These are phyloP conservation scores for Eurytoma adleriae DNA, from an alignment of 2,888 invertebrate genomes.

Conservation along the genomic window DNA sequence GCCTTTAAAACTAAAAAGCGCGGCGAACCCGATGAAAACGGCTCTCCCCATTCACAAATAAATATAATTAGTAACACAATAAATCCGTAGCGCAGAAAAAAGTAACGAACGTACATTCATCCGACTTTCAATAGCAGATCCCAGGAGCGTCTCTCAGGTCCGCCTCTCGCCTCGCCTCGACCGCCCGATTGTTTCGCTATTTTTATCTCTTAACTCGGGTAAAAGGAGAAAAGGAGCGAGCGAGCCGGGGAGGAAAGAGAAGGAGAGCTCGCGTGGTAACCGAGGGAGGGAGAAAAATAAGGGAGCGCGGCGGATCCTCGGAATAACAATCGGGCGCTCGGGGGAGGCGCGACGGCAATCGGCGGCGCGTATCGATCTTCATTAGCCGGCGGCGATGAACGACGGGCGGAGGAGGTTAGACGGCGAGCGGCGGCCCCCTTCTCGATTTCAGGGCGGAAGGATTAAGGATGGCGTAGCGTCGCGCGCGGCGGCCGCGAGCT, in stretches of 20 bases:
- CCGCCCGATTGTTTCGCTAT: constrained; percentile 8
- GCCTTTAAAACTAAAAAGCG: no score
- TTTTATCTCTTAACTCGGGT: constrained; percentile 15
- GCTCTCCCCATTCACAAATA: not conserved
- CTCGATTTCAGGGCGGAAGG: constrained; percentile 28
- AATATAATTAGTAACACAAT: not conserved
- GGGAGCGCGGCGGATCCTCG: constrained; percentile 3
- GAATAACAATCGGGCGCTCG: constrained; percentile 31
- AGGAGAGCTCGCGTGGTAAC: not conserved
- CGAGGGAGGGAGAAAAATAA: not conserved
- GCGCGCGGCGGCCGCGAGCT: not conserved
- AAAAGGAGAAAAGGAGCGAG: not conserved
- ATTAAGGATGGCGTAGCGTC: not conserved
- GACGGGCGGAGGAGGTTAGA: not conserved
- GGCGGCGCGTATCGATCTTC: constrained; percentile 42
- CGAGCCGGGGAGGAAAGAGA: not conserved
- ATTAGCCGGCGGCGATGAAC: constrained; percentile 24
- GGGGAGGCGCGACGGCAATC: not conserved
- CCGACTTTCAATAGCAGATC: constrained; percentile 32
- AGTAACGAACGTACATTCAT: constrained; percentile 22
- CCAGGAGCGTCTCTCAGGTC: not conserved
- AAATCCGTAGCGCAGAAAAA: not conserved
- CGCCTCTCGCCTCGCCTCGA: no score
- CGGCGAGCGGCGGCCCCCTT: constrained; percentile 6
- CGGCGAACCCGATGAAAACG: no score